Evolutionary conservation across 2,113 vertebrate genomes (phyloP), one percentile per base, ranked within the genome.

Genomic region (Antechinus flavipes): DNA sequence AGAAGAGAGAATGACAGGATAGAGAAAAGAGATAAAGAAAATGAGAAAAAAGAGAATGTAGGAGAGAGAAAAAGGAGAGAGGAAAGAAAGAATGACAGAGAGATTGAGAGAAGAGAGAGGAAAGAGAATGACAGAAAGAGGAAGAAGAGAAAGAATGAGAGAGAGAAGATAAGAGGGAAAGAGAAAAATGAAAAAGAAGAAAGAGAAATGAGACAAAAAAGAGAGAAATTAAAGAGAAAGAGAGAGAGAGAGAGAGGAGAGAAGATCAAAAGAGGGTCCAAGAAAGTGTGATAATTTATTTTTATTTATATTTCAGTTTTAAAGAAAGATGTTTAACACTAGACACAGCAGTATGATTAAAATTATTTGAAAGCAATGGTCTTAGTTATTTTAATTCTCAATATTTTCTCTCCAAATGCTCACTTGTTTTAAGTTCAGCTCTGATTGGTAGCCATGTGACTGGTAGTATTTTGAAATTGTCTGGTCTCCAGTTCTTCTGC

Each of bases 401-500:
- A 42, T 84, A n/a, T 42, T 84, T 22, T 84, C n/a, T 84, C n/a
- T 23, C 35, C 68, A 94, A 58, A 56, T 93, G 26, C 58, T 84
- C 68, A 84, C 19, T 95, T 91, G 23, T 95, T 96, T 96, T 91
- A 53, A 95, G 91, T 24, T n/a, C 56, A 94, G 54, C 54, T 58
- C 27, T 26, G 89, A 35, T 56, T 93, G 95, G 90, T 3, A n/a
- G 47, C 52, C 49, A 84, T 94, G 61, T 92, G 92, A n/a, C 8
- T 11, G 30, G 35, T 61, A 2, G 23, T 0, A 24, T 54, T 61
- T 95, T 84, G 42, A 92, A 35, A 30, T 54, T 52, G n/a, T 90
- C 54, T 68, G 91, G 42, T 47, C 42, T 47, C 47, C 91, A 1
- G 2, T 94, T 53, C 2, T 92, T 95, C 47, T 23, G 46, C 76